Evolutionary conservation across 2,888 invertebrate species (phyloP).

Genomic region (Coelopa pilipes): DNA sequence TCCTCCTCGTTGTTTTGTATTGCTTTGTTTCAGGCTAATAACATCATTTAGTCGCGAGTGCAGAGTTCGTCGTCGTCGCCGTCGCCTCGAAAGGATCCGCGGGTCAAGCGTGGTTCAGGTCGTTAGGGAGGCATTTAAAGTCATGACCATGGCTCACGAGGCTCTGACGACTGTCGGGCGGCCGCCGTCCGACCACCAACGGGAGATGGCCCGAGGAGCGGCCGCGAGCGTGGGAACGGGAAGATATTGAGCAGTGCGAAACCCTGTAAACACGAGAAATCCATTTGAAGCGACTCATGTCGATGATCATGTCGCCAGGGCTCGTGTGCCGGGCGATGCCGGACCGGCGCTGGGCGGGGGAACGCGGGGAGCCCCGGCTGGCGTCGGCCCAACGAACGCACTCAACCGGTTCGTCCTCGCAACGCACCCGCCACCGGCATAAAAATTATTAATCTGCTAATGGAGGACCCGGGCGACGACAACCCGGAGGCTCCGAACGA

Average conservation of each 20-base stretch:
- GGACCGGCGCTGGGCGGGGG: no score
- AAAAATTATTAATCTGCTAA: constrained; percentile 10
- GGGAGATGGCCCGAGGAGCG: not conserved
- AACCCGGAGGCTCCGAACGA: no score
- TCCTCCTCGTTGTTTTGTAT: not conserved
- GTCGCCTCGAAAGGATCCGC: no score
- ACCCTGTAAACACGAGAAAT: constrained; percentile 31
- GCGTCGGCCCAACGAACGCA: no score
- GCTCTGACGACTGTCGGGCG: not conserved
- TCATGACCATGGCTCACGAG: constrained; percentile 15
- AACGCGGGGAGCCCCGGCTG: no score
- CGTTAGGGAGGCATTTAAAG: not conserved
- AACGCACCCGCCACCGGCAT: not conserved
- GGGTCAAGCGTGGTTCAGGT: not conserved
- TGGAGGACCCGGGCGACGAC: not conserved
- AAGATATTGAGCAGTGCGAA: constrained; percentile 17
- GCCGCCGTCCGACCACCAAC: not conserved
- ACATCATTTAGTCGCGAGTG: not conserved
- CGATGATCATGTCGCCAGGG: no score
- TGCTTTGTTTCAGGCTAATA: not conserved
- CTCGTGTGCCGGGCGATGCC: no score
- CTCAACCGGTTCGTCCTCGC: not conserved
- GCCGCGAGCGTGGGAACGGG: constrained; percentile 21
- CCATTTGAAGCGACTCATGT: constrained; percentile 15
- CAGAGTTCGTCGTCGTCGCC: not conserved